Evolutionary conservation across 2,797 vertebrate genomes (phyloP).

Genomic region (Ctenopoma kingsleyae): DNA sequence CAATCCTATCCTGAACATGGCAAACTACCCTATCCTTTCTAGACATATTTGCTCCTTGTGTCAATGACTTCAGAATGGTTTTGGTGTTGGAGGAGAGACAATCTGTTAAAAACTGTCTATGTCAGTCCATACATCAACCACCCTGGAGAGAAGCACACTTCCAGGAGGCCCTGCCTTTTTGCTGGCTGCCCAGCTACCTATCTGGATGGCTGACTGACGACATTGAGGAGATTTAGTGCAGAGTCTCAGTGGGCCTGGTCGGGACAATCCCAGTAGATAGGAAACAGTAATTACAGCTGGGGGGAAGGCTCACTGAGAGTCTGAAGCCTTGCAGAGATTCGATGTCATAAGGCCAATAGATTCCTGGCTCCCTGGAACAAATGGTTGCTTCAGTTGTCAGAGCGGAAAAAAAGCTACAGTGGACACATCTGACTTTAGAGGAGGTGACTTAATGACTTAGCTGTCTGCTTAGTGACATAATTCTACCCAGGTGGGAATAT

Average conservation of each 20-base stretch:
- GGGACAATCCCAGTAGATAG: conserved; percentile 64
- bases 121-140: conserved; percentile 66
- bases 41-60: conserved; percentile 62
- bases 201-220: conserved; percentile 61
- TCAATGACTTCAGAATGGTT: conserved; percentile 62
- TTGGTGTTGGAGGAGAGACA: conserved; percentile 53
- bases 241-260: conserved; percentile 57
- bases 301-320: conserved; percentile 46
- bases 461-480: conserved; percentile 53
- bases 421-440: conserved; percentile 54
- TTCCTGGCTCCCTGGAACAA: conserved; percentile 61
- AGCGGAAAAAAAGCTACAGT: conserved; percentile 29
- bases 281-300: conserved; percentile 76
- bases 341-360: conserved; percentile 69
- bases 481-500: conserved; percentile 53
- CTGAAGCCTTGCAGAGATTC: conserved; percentile 66
- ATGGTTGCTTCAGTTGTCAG: conserved; percentile 61
- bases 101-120: conserved; percentile 65
- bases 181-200: conserved; percentile 53
- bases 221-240: conserved; percentile 67
- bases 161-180: conserved; percentile 51
- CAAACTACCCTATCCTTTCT: conserved; percentile 70
- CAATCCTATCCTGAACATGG: conserved; percentile 51
- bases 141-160: conserved; percentile 45
- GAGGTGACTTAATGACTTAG: conserved; percentile 54